These are phyloP conservation scores for Piaya cayana DNA, from an alignment of 2,113 vertebrate genomes.

Conservation along the genomic window DNA sequence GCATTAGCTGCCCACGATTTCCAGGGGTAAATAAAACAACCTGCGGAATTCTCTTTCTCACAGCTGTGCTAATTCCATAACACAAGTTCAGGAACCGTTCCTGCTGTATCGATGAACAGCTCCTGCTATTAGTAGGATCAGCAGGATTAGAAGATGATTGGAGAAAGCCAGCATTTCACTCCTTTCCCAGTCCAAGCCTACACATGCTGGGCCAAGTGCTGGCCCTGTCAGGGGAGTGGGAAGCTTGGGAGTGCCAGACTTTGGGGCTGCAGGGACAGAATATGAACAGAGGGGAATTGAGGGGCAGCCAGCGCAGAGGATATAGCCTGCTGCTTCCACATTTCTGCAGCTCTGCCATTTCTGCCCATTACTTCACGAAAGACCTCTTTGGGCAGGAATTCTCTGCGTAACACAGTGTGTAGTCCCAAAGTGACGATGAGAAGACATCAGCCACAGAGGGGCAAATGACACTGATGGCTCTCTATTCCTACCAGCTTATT, in stretches of 20 bases:
- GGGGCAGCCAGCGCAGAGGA: not conserved
- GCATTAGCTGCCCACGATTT: not conserved
- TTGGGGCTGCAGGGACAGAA: not conserved
- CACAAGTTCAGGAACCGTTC: not conserved
- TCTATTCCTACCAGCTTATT: not conserved
- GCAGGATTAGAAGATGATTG: not conserved
- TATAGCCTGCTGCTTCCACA: not conserved
- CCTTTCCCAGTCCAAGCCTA: not conserved
- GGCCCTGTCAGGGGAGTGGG: rapidly evolving
- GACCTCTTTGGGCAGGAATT: not conserved
- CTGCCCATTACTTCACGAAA: not conserved
- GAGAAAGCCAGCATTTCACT: not conserved
- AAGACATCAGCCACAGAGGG: not conserved
- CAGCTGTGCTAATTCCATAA: not conserved
- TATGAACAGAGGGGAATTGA: not conserved
- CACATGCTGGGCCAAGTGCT: rapidly evolving
- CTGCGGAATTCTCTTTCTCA: not conserved
- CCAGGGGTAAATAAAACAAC: not conserved
- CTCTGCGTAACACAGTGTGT: not conserved
- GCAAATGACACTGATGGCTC: not conserved
- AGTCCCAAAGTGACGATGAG: not conserved
- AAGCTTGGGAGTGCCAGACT: not conserved
- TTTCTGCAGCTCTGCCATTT: not conserved
- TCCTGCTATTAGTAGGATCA: not conserved
- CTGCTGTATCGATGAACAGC: not conserved